These are phyloP conservation scores for Drosophila stalkeri DNA, from an alignment of 2,888 invertebrate species.

Conservation along the genomic window DNA sequence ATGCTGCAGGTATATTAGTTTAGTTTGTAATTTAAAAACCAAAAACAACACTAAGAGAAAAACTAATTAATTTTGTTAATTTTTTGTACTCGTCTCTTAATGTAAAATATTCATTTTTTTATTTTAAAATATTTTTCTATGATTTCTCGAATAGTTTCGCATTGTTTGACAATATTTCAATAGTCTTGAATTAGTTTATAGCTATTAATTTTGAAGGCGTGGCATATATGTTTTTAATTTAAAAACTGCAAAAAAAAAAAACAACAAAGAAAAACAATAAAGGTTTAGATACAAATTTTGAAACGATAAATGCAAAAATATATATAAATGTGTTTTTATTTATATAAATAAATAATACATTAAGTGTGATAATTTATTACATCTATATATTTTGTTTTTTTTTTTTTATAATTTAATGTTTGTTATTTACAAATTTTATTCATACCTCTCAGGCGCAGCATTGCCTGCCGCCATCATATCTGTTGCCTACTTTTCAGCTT, in stretches of 20 bases:
- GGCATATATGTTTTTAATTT: slow-evolving; percentile 69
- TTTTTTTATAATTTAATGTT: neutral
- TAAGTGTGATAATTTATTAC: neutral
- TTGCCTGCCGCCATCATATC: neutral
- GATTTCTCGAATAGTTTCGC: neutral
- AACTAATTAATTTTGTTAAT: slow-evolving; percentile 33
- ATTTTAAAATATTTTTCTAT: slow-evolving; percentile 12
- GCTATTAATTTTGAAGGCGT: slow-evolving; percentile 34
- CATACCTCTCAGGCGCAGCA: neutral
- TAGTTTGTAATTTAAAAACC: slow-evolving; percentile 39
- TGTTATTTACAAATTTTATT: neutral
- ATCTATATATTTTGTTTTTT: too few species aligned
- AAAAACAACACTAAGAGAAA: neutral
- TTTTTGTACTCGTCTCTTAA: slow-evolving; percentile 47
- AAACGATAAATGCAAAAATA: slow-evolving; percentile 81
- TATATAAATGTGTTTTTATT: slow-evolving; percentile 16
- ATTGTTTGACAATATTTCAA: slow-evolving; percentile 31
- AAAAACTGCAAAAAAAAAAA: slow-evolving; percentile 74
- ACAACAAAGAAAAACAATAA: slow-evolving; percentile 78
- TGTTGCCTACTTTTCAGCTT: slow-evolving; percentile 25
- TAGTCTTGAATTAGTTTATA: slow-evolving; percentile 32
- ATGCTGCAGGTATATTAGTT: slow-evolving; percentile 67
- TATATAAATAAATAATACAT: neutral
- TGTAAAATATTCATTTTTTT: slow-evolving; percentile 22
- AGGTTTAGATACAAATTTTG: slow-evolving; percentile 85